A percentile compares a stretch with the other conserved stretches of the same genome.
These are phyloP conservation scores for Zaprionus gabonicus DNA, from an alignment of 1,140 invertebrate genomes.

Conservation along the genomic window DNA sequence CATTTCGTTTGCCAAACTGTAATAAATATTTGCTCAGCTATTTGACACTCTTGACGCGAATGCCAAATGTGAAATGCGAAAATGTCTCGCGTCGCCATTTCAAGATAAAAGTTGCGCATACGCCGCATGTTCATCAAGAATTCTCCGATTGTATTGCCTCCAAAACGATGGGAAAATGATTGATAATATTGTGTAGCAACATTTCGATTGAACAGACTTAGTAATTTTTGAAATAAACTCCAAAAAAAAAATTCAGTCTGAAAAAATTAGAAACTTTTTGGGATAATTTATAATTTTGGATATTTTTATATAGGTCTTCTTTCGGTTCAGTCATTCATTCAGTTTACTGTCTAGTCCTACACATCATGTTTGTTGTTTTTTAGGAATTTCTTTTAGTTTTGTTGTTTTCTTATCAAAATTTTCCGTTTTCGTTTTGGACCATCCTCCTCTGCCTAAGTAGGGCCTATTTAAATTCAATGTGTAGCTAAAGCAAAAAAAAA, in stretches of 20 bases:
- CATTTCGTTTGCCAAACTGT: slow-evolving; percentile 36
- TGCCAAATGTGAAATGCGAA: slow-evolving; percentile 19
- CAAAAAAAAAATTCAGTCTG: neutral
- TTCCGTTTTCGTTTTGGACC: slow-evolving; percentile 46
- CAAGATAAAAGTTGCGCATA: slow-evolving; percentile 25
- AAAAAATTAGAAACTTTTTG: neutral
- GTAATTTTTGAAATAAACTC: neutral
- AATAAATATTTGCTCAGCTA: slow-evolving; percentile 62
- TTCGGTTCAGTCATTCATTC: slow-evolving; percentile 28
- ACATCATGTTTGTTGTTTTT: slow-evolving; percentile 74
- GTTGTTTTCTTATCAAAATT: slow-evolving; percentile 67
- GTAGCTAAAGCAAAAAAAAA: slow-evolving; percentile 46
- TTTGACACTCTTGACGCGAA: slow-evolving; percentile 47
- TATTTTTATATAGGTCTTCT: slow-evolving; percentile 29
- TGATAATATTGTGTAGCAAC: neutral
- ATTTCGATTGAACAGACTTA: neutral
- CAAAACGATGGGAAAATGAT: neutral
- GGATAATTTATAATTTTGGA: neutral
- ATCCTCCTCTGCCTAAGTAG: slow-evolving; percentile 58
- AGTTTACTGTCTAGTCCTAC: slow-evolving; percentile 58
- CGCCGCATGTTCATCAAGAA: slow-evolving; percentile 6
- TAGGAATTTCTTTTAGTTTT: slow-evolving; percentile 68
- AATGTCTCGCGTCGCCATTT: slow-evolving; percentile 31
- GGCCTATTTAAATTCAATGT: slow-evolving; percentile 73
- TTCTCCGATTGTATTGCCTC: neutral